Evolutionary conservation across 1,140 invertebrate species (phyloP), one percentile per base, ranked within the genome.

Genomic region (Lasioglossum baleicum): DNA sequence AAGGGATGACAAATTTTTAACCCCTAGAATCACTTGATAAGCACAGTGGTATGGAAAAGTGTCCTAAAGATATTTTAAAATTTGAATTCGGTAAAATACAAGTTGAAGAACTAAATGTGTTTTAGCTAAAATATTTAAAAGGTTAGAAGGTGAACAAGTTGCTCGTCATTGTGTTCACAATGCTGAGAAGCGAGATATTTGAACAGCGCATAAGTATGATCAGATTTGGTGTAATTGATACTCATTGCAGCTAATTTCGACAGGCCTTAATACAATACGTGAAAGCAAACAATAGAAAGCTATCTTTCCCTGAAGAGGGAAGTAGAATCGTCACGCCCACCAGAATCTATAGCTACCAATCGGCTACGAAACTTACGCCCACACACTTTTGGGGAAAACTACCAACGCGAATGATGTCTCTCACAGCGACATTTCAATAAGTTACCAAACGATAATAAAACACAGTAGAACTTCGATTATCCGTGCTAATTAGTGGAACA

Each of bases 211-310:
- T 11, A 10, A 48, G 44, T 5, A 20, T n/a, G 56, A 58, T n/a
- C 56, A n/a, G 56, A 58, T 58, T 58, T n/a, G 56, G 56, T 58
- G 56, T 58, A 58, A 58, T 58, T 58, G 56, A 58, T 58, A 58
- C 56, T n/a, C 5, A 7, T 7, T n/a, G 17, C 56, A 58, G 56
- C 26, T 63, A 31, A 35, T 63, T 63, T 35, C 13, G 22, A 26
- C 22, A 31, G 22, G 22, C 15, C 13, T 17, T 31, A 10, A 22
- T 22, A 60, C 58, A 60, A 60, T 60, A 60, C 58, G 8, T 26
- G 26, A 22, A 26, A 35, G 61, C 31, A 64, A 64, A 64, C 31
- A 40, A 40, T 64, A 40, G 61, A 4, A 64, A 17, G 61, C 15
- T 64, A 20, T 26, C 61, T 20, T 64, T 35, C 17, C 20, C 31